Percentiles rank a stretch among this genome's conserved stretches.
These are phyloP conservation scores for Panthera leo DNA, from an alignment of 2,113 vertebrate species.

Conservation along the genomic window DNA sequence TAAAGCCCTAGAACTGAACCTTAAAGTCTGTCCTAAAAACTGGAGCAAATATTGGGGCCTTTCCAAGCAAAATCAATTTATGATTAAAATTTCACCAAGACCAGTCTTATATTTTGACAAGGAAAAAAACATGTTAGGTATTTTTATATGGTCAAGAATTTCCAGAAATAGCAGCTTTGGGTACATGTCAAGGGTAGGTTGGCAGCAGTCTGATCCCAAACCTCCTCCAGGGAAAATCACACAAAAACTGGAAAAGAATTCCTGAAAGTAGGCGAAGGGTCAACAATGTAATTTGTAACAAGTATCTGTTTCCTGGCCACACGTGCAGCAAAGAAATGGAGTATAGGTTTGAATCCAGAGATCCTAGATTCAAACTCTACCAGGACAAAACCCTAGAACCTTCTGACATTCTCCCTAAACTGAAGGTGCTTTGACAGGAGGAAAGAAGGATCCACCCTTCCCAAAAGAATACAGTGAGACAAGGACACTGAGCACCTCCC, in stretches of 20 bases:
- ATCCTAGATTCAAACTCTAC: background rate
- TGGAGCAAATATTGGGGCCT: constrained; percentile 73
- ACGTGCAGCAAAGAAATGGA: background rate
- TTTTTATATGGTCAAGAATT: constrained; percentile 56
- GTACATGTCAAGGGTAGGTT: constrained; percentile 22
- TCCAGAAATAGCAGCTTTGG: constrained; percentile 70
- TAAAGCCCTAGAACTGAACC: constrained; percentile 72
- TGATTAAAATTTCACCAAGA: constrained; percentile 76
- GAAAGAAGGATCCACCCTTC: background rate
- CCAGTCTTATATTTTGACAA: constrained; percentile 71
- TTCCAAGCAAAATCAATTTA: constrained; percentile 82
- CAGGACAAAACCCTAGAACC: background rate
- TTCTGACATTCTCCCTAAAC: background rate
- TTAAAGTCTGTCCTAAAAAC: constrained; percentile 47
- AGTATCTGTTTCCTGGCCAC: constrained; percentile 1
- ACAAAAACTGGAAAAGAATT: background rate
- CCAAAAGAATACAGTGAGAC: background rate
- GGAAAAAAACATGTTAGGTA: constrained; percentile 63
- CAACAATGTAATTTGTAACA: background rate
- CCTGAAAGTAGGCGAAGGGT: background rate
- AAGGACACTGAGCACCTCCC: background rate
- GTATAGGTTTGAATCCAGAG: background rate
- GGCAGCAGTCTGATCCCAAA: constrained; percentile 25
- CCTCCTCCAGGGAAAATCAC: constrained; percentile 8
- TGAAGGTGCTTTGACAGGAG: background rate